These are phyloP conservation scores for Drosophila neocordata DNA, from an alignment of 1,140 invertebrate species.

Conservation along the genomic window DNA sequence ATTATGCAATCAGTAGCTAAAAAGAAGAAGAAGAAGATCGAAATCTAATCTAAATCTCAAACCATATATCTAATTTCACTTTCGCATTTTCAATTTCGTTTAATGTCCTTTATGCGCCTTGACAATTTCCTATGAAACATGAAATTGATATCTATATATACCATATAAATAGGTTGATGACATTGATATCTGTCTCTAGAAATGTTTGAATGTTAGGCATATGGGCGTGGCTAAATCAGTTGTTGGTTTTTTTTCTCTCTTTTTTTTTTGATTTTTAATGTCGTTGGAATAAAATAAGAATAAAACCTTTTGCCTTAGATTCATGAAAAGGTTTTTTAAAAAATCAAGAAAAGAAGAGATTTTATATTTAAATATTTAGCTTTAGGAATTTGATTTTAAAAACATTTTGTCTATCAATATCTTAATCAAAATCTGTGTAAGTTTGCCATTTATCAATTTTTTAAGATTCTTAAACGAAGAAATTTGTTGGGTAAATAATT, in stretches of 20 bases:
- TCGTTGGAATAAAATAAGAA: not conserved
- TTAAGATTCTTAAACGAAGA: no score
- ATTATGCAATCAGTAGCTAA: constrained; percentile 78
- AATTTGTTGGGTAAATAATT: no score
- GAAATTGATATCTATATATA: constrained; percentile 36
- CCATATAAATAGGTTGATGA: constrained; percentile 46
- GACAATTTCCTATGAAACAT: constrained; percentile 60
- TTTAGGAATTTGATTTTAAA: no score
- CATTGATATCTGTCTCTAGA: constrained; percentile 54
- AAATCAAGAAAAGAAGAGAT: no score
- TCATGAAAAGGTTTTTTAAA: no score
- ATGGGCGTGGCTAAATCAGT: not conserved
- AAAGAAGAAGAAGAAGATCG: constrained; percentile 19
- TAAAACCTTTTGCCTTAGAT: no score
- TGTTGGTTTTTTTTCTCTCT: not conserved
- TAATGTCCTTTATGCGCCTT: constrained; percentile 15
- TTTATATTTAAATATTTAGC: no score
- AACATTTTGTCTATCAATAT: no score
- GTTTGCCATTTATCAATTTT: no score
- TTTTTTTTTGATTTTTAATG: not conserved
- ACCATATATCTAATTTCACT: constrained; percentile 60
- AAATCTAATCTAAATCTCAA: constrained; percentile 23
- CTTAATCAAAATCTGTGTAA: no score
- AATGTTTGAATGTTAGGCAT: not conserved
- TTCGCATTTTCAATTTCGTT: constrained; percentile 37